phyloP scores from a whole-genome alignment of 2,797 vertebrate species.

The Apogon talboti region DNA sequence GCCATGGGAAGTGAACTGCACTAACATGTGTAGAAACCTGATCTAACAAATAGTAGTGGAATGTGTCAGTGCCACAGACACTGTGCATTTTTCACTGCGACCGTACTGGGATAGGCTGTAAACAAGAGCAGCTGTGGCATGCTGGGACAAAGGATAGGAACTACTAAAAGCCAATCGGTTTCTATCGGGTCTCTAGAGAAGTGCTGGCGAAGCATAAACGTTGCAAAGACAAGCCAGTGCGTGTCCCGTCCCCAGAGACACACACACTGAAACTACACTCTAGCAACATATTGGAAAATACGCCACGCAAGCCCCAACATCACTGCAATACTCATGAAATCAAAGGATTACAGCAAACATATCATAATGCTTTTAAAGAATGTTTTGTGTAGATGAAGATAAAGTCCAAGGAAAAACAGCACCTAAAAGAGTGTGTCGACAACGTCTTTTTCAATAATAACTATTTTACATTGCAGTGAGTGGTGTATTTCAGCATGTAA shows the following conservation, averaged over 20 bases:
- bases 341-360: not conserved
- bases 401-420: too few species aligned
- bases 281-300: conserved; percentile 27
- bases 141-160: conserved; percentile 48
- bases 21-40: conserved; percentile 6
- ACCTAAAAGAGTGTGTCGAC: too few species aligned
- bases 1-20: conserved; percentile 17
- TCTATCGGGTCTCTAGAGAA: conserved; percentile 30
- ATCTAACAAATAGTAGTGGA: conserved; percentile 33
- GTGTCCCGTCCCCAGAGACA: conserved; percentile 25
- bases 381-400: too few species aligned
- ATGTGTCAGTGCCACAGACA: conserved; percentile 34
- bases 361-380: too few species aligned
- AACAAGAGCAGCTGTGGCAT: conserved; percentile 47
- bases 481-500: too few species aligned
- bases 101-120: conserved; percentile 35
- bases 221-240: conserved; percentile 46
- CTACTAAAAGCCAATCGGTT: conserved; percentile 42
- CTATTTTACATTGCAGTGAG: too few species aligned
- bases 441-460: too few species aligned
- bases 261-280: conserved; percentile 6
- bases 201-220: conserved; percentile 30
- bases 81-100: conserved; percentile 14
- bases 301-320: not conserved
- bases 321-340: not conserved